Evolutionary conservation across 2,113 vertebrate genomes (phyloP), one percentile per base, ranked within the genome.

Genomic region (Laticauda laticaudata): DNA sequence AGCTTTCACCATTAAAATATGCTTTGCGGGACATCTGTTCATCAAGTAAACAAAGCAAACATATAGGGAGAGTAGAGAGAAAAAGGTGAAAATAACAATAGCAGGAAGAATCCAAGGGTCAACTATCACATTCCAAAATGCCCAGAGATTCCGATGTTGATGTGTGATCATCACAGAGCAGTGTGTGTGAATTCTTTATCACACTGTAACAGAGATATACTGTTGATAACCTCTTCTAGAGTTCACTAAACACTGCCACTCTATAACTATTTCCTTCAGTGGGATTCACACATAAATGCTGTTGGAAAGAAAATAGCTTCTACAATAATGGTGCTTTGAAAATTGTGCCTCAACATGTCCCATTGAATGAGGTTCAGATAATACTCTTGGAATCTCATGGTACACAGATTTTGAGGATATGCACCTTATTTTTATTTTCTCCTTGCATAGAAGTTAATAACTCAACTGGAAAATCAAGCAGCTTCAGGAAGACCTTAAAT

Each of bases 1-100:
- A 99, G 94, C 99, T 97, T n/a, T 98, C 97, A 18, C 99, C 99
- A 90, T 96, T 98, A 97, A 99, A 99, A 97, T 99, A 99, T 0
- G 98, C 99, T 96, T 98, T 98, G 15, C 98, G 99, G 81, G 99
- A 99, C 97, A 99, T 98, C 99, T 99, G 97, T 91, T 54, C 91
- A 88, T 88, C 45, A 96, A 95, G 92, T 45, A 91, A 94, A 94
- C 2, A 92, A 91, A 64, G 2, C 11, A n/a, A 56, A 94, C 53
- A 81, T 51, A 93, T 12, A 92, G 2, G 26, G 64, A 75, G 54
- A 64, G 0, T 0, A 34, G 8, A 91, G 6, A 89, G 89, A 86
- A 34, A 43, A 69, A 88, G 91, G 92, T 88, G 43, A 91, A 92
- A 81, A 12, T 24, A 91, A 93, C 81, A 51, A 92, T 2, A 24